Evolutionary conservation across 2,888 invertebrate species (phyloP), one percentile per base, ranked within the genome.

Genomic region (Latrodectus elegans): DNA sequence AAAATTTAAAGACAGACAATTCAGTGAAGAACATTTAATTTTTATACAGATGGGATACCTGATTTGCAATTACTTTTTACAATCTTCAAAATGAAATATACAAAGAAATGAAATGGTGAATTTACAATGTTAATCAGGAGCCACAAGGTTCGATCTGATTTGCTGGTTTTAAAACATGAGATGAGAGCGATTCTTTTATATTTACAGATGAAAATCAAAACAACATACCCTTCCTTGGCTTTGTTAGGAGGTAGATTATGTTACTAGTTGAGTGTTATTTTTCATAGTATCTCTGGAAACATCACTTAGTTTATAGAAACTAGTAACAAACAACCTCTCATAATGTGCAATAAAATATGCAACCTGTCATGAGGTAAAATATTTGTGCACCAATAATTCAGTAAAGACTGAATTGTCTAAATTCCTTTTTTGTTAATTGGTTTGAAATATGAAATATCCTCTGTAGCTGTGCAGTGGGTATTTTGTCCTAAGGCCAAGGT

Each of bases 51-150:
- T 51, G 75, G 38, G 38, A 51, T 75, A n/a, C 73, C 76, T 70
- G 80, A 81, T 87, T 85, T 67, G 22, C 68, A 60, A 15, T 60
- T 77, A 77, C 76, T 82, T 82, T 84, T 77, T 84, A 83, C 87
- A 77, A 73, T 83, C 68, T 68, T 64, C 73, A 73, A 79, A 83
- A 82, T 82, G 82, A 83, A 83, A 88, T 83, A 51, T 88, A 88
- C 82, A 88, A 77, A 38, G 80, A 68, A 73, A 76, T 83, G 83
- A 83, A 83, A 88, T 88, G 88, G 51, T 53, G 74, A 71, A 88
- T 88, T 60, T 88, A 88, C 88, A 88, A 73, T 88, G 88, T 77
- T 79, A 79, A 78, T 83, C 70, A 83, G 74, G 49, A 88, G 88
- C 83, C 82, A 38, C 38, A 83, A 83, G 83, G 65, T 55, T 82